Conservation (phyloP, 2,888 invertebrate genomes). For the Hyposoter dolosus region DNA sequence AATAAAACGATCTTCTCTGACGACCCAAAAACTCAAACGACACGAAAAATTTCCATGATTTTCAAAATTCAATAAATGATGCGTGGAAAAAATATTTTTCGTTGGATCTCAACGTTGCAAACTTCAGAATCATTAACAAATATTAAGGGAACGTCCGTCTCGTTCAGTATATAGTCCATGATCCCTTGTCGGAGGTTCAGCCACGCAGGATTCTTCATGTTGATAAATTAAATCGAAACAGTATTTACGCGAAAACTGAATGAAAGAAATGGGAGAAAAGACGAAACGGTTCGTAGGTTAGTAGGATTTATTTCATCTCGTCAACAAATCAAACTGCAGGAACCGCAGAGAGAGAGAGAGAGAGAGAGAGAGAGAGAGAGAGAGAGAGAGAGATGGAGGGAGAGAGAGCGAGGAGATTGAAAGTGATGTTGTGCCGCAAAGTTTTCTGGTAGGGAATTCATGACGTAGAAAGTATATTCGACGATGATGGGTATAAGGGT, state of each 20-base stretch:
- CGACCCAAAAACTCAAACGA: no score
- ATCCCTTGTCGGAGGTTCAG: background rate
- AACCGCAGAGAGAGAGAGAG: background rate
- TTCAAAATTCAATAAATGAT: no score
- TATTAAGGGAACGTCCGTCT: no score
- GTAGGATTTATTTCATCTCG: slow-evolving; percentile 12
- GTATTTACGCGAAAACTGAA: background rate
- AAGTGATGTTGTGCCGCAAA: slow-evolving; percentile 4
- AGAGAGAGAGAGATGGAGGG: background rate
- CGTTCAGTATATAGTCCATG: background rate
- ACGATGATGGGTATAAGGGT: slow-evolving; percentile 84
- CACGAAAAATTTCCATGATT: no score
- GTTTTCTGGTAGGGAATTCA: slow-evolving; percentile 42
- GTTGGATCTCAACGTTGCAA: no score
- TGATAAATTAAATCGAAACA: slow-evolving; percentile 14
- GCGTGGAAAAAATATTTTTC: no score
- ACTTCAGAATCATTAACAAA: no score
- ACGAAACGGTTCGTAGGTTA: slow-evolving; percentile 7
- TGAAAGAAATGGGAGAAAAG: background rate
- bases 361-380: background rate
- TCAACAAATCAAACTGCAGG: background rate
- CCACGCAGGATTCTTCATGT: background rate
- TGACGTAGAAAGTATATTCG: slow-evolving; percentile 71
- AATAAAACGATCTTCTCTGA: no score
- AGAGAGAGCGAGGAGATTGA: background rate